Conservation (phyloP, 53 echinoderm and acorn worm species). For the Antedon mediterranea region DNA sequence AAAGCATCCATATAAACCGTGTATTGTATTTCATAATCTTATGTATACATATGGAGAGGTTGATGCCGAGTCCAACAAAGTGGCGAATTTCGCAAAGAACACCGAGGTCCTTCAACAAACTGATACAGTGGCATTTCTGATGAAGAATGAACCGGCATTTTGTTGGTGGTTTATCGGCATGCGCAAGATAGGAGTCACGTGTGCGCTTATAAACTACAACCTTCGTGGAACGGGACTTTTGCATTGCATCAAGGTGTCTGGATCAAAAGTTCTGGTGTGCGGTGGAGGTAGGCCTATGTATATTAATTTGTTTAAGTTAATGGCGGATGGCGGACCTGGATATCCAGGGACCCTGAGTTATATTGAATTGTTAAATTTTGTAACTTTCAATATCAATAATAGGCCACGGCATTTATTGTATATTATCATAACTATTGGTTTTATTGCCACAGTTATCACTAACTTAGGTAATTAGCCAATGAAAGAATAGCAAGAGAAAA, state of each 20-base stretch:
- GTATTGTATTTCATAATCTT: slow-evolving; percentile 41
- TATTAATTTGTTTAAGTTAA: too few relatives aligned
- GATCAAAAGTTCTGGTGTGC: slow-evolving; percentile 29
- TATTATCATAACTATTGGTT: too few relatives aligned
- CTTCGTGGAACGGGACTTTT: slow-evolving; percentile 42
- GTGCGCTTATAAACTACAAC: slow-evolving; percentile 51
- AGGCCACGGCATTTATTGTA: too few relatives aligned
- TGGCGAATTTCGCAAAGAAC: slow-evolving; percentile 32
- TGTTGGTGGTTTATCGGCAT: slow-evolving; percentile 46
- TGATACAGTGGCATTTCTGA: slow-evolving; percentile 54
- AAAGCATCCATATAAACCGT: slow-evolving; percentile 26
- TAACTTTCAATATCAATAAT: too few relatives aligned
- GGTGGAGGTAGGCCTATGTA: slow-evolving; percentile 45
- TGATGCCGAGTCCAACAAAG: slow-evolving; percentile 26
- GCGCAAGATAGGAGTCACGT: slow-evolving; percentile 40
- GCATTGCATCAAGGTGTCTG: slow-evolving; percentile 57
- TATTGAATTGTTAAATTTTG: too few relatives aligned
- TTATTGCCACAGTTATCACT: too few relatives aligned
- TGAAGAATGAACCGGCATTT: slow-evolving; percentile 68
- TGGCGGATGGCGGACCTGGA: too few relatives aligned
- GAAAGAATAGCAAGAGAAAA: too few relatives aligned
- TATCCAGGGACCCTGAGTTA: too few relatives aligned
- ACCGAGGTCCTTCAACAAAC: slow-evolving; percentile 14
- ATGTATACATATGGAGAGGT: slow-evolving; percentile 51
- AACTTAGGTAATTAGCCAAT: too few relatives aligned